Percentiles rank a stretch among this genome's conserved stretches.
Evolutionary conservation across 2,888 invertebrate species (phyloP).

Genomic region (Acutogordius australiensis): DNA sequence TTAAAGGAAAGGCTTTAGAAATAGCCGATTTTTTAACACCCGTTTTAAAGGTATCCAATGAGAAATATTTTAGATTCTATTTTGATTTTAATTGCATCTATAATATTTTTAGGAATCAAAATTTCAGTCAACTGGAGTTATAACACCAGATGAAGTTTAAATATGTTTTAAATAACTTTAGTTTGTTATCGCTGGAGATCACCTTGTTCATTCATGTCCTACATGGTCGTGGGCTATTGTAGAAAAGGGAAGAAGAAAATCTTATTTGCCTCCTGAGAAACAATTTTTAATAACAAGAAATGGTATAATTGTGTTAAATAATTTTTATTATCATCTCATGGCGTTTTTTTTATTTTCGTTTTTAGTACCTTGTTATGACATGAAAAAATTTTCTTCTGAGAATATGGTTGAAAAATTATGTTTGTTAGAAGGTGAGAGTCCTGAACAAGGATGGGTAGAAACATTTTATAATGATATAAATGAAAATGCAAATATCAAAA

Average conservation of each 20-base stretch:
- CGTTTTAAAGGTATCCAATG: conserved; percentile 46
- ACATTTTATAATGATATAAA: conserved; percentile 10
- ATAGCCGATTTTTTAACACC: conserved; percentile 88
- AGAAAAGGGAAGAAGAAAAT: conserved; percentile 54
- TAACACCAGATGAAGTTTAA: conserved; percentile 64
- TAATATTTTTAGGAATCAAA: conserved; percentile 47
- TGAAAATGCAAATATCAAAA: too few relatives aligned
- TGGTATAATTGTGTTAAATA: conserved; percentile 24
- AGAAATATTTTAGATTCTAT: conserved; percentile 10
- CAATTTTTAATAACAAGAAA: conserved; percentile 85
- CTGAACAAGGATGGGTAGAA: background rate
- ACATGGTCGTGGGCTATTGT: conserved; percentile 88
- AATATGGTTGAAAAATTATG: conserved; percentile 3
- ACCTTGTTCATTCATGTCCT: conserved; percentile 89
- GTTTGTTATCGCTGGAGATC: conserved; percentile 91
- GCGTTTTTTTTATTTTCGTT: conserved; percentile 4
- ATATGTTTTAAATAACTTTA: conserved; percentile 16
- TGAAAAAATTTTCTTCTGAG: background rate
- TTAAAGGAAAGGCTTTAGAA: conserved; percentile 72
- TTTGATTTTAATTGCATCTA: conserved; percentile 1
- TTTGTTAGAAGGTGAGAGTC: conserved; percentile 12
- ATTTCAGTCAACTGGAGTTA: conserved; percentile 77
- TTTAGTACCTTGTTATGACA: conserved; percentile 10
- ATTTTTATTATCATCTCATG: background rate
- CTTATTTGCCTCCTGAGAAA: conserved; percentile 64